Base-by-base conservation (phyloP, 2,113 vertebrate species). In the Gymnorhina tibicen region DNA sequence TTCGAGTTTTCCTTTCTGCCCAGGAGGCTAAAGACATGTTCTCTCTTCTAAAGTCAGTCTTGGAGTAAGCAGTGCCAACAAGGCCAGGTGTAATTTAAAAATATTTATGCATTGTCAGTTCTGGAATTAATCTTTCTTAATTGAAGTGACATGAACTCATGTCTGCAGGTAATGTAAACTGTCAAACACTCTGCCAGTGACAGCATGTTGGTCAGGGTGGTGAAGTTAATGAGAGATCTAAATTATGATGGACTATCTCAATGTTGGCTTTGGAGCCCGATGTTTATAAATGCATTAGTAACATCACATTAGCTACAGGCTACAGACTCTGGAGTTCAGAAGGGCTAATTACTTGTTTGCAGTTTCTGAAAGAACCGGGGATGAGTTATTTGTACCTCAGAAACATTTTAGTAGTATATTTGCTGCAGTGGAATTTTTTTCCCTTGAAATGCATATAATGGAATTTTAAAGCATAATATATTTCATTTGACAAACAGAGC, bases 81-180 rank as follows among this genome's bases (percentile, higher is more conserved):
- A 93, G 53, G 55, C 94, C 95, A 97, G 94, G 95, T 97, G 96
- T 96, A 96, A 97, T 96, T 94, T 96, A 75, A 96, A 97, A 97
- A 97, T 96, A 95, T 97, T 96, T 97, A 96, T 96, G 95, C 96
- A 77, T 97, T 96, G 97, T 96, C 96, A 97, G 96, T 93, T 97
- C 94, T 96, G 94, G 90, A 96, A 97, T 97, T 93, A 97, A 97
- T 97, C 97, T 96, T 97, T 89, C 93, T 97, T 96, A 96, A 97
- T 97, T 95, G 96, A 97, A 95, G 93, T 97, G 96, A 93, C 97
- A 93, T 47, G 42, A 91, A 86, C 88, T 91, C 74, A 95, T 96
- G 96, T 97, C 97, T 97, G 90, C 97, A 97, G 96, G 97, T 97
- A 97, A 97, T 97, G 73, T 96, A 97, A 97, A 95, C 93, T 97